A percentile compares a stretch with the other conserved stretches of the same genome.
phyloP scores from a whole-genome alignment of 2,797 vertebrate genomes.

The Pygocentrus nattereri region DNA sequence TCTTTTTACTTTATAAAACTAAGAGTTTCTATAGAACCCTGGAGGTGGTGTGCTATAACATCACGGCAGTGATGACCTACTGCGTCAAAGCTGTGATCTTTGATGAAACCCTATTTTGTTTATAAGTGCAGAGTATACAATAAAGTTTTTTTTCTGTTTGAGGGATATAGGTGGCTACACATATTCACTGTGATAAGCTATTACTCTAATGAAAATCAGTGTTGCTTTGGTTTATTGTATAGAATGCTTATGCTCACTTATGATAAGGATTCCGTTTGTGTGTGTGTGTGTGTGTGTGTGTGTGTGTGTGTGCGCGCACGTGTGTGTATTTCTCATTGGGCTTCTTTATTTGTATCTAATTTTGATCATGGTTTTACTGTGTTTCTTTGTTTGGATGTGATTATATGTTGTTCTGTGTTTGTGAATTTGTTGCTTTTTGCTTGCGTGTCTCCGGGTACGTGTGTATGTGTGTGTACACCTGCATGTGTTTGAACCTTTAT shows the following conservation, averaged over 20 bases:
- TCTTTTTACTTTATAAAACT: too few species aligned
- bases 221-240: background rate
- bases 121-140: too few species aligned
- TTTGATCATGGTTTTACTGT: background rate
- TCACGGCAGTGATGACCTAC: too few species aligned
- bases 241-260: background rate
- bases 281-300: slow-evolving; percentile 26
- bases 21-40: too few species aligned
- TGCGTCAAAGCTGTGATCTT: too few species aligned
- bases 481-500: background rate
- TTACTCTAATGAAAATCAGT: too few species aligned
- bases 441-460: background rate
- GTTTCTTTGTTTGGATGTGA: background rate
- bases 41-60: too few species aligned
- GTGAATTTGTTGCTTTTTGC: background rate
- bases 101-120: too few species aligned
- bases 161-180: too few species aligned
- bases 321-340: background rate
- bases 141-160: too few species aligned
- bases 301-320: slow-evolving; percentile 8
- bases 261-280: background rate
- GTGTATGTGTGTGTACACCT: background rate
- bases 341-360: background rate
- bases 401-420: background rate
- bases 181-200: too few species aligned